Evolutionary conservation across 2,888 invertebrate genomes (phyloP).

Genomic region (Bembecia ichneumoniformis): DNA sequence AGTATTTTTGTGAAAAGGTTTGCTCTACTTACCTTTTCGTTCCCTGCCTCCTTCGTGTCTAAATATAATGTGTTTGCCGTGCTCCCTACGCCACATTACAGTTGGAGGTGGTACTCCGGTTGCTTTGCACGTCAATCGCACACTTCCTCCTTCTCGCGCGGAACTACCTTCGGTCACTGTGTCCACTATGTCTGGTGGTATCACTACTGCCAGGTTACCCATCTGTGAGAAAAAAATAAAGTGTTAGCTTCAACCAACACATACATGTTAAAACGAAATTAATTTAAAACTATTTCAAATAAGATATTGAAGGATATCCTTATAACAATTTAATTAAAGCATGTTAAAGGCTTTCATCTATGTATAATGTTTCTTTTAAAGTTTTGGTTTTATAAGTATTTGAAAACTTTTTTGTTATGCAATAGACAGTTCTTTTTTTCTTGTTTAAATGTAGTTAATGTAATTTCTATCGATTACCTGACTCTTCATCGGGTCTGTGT

Average conservation of each 20-base stretch:
- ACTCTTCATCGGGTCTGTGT: constrained; percentile 91
- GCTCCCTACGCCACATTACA: constrained; percentile 85
- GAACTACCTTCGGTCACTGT: constrained; percentile 82
- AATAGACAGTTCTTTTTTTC: no score
- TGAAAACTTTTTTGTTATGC: no score
- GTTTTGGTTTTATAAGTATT: no score
- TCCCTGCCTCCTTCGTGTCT: constrained; percentile 81
- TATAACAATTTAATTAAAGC: no score
- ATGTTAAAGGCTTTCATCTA: no score
- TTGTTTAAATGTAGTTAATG: no score
- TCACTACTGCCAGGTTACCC: constrained; percentile 88
- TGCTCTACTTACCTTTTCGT: constrained; percentile 74
- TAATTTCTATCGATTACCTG: constrained; percentile 68
- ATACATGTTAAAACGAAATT: no score
- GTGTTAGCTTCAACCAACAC: background rate
- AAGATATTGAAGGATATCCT: no score
- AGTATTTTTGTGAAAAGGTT: no score
- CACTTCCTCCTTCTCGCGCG: constrained; percentile 84
- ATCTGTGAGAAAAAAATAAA: constrained; percentile 68
- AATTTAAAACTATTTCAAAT: no score
- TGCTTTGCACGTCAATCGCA: constrained; percentile 82
- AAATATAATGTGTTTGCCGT: constrained; percentile 81
- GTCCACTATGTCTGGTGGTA: constrained; percentile 89
- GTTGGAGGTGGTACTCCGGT: constrained; percentile 87
- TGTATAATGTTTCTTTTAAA: no score